Evolutionary conservation across 2,888 invertebrate species (phyloP).

Genomic region (Chorisops tibialis): DNA sequence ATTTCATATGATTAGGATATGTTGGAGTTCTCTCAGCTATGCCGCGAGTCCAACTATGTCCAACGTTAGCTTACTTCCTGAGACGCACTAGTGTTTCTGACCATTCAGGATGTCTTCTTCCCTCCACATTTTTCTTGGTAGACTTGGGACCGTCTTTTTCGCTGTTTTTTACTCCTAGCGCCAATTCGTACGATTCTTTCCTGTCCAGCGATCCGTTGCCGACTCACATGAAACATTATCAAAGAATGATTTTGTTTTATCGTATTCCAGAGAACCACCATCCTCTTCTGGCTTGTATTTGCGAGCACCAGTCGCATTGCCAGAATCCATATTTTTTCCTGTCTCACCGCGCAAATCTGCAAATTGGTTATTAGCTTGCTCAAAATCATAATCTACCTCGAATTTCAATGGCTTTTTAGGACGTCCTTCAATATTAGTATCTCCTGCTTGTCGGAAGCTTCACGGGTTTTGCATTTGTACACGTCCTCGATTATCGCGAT

Average conservation of each 20-base stretch:
- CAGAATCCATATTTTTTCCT: constrained; percentile 86
- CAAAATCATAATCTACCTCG: constrained; percentile 97
- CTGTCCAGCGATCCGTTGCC: constrained; percentile 77
- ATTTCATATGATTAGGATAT: too few relatives aligned
- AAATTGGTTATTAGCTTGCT: constrained; percentile 96
- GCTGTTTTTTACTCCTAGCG: constrained; percentile 93
- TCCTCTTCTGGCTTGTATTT: constrained; percentile 77
- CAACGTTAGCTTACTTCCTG: too few relatives aligned
- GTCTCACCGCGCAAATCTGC: constrained; percentile 79
- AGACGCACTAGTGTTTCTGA: too few relatives aligned
- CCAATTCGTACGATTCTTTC: constrained; percentile 89
- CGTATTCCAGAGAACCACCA: constrained; percentile 73
- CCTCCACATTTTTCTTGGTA: constrained; percentile 76
- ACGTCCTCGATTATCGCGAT: constrained; percentile 46
- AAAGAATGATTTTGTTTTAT: constrained; percentile 97
- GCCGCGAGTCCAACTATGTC: too few relatives aligned
- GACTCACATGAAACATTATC: constrained; percentile 99
- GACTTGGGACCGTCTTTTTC: constrained; percentile 94
- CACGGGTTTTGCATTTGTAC: constrained; percentile 48
- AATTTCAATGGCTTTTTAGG: constrained; percentile 79
- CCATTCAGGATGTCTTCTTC: too few relatives aligned
- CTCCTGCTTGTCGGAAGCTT: constrained; percentile 54
- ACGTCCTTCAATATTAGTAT: constrained; percentile 56
- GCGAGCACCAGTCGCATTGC: constrained; percentile 83
- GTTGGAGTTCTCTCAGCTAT: too few relatives aligned